phyloP scores from a whole-genome alignment of 2,113 vertebrate species.

The Danio rerio region GRCz12tu NC_133189.1:31724001-31724500 shows the following conservation, averaged over 20 bases:
- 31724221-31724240: not conserved
- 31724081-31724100: not conserved
- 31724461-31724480: not conserved
- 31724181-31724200: slow-evolving; percentile 1
- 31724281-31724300: not conserved
- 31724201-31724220: slow-evolving; percentile 4
- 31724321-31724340: slow-evolving; percentile 14
- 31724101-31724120: slow-evolving; percentile 20
- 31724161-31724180: slow-evolving; percentile 22
- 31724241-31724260: not conserved
- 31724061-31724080: slow-evolving; percentile 11
- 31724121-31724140: not conserved
- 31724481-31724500: not conserved
- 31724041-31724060: not conserved
- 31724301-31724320: not conserved
- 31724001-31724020: slow-evolving; percentile 12
- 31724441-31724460: not conserved
- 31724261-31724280: not conserved
- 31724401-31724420: not conserved
- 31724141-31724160: not conserved
- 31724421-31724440: not conserved
- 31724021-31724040: slow-evolving; percentile 9
- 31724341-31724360: not conserved
- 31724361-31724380: not conserved
- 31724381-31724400: not conserved